Evolutionary conservation across 2,113 vertebrate species (phyloP).

Genomic region (Sorex araneus): DNA sequence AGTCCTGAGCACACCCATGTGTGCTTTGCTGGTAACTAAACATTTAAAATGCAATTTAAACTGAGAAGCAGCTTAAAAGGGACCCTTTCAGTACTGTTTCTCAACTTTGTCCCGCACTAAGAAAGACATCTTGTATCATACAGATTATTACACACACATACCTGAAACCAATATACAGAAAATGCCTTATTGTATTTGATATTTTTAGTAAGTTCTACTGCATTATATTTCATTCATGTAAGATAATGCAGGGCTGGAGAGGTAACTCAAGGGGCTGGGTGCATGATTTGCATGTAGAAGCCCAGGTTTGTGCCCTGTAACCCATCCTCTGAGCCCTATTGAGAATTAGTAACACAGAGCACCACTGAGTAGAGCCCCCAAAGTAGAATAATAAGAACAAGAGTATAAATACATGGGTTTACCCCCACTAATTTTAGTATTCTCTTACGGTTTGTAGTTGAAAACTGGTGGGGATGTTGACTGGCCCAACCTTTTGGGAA

Average conservation of each 20-base stretch:
- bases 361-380: too few relatives aligned
- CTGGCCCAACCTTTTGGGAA: too few relatives aligned
- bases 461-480: too few relatives aligned
- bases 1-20: too few relatives aligned
- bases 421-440: background rate
- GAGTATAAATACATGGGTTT: too few relatives aligned
- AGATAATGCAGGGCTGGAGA: background rate
- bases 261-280: too few relatives aligned
- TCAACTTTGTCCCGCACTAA: slow-evolving; percentile 30
- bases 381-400: too few relatives aligned
- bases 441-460: background rate
- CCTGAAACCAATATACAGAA: slow-evolving; percentile 16
- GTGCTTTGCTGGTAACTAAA: slow-evolving; percentile 10
- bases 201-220: background rate
- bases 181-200: background rate
- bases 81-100: background rate
- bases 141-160: background rate
- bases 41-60: slow-evolving; percentile 67
- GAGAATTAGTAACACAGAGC: too few relatives aligned
- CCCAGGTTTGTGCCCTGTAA: too few relatives aligned
- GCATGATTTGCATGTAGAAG: too few relatives aligned
- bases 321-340: too few relatives aligned
- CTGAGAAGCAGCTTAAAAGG: background rate
- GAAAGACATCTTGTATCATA: slow-evolving; percentile 21
- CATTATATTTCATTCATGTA: slow-evolving; percentile 5